Base-by-base conservation (phyloP, 2,888 invertebrate species). In the Epiperipatus broadwayi region DNA sequence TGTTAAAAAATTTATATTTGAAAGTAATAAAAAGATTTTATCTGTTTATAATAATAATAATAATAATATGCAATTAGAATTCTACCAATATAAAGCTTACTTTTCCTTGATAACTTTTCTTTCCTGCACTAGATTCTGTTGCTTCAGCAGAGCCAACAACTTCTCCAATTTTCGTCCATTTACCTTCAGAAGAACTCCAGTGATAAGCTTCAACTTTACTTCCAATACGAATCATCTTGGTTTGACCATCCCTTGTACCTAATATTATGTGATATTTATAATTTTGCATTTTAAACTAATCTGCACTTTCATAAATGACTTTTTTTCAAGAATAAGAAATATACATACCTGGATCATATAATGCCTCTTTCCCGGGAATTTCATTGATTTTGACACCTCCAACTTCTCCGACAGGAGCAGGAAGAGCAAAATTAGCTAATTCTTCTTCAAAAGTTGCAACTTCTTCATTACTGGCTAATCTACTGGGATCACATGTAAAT, bases 131-230 rank as follows among this genome's bases (percentile, higher is more conserved):
- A 12, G 34, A 20, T 2, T 25, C 21, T 3, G 39, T 34, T 27
- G 31, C 44, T 15, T 37, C 46, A 21, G 40, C 29, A 10, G 56
- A 72, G 0, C 91, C 85, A 52, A 83, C 70, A 2, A 91, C 84
- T 54, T 89, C 84, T 0, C 91, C 91, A 12, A 91, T 65, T 56
- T 80, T 75, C 42, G 70, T 70, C 91, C 91, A 93, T 28, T 70
- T 66, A 1, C 68, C 40, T 37, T 58, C 52, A 10, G 48, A 46
- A 1, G 47, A 47, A 42, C 52, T 54, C 63, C 65, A 64, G 46
- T 57, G 71, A 56, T 85, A 83, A 34, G 79, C 79, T 48, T 75
- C 72, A 0, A 84, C 77, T 38, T 67, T 70, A 1, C 68, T 66
- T 4, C 75, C 75, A 48, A 76, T 74, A 1, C 78, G 69, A 1